Evolutionary conservation across 1,140 invertebrate genomes (phyloP), one percentile per base, ranked within the genome.

Genomic region (Drosophila tani): DNA sequence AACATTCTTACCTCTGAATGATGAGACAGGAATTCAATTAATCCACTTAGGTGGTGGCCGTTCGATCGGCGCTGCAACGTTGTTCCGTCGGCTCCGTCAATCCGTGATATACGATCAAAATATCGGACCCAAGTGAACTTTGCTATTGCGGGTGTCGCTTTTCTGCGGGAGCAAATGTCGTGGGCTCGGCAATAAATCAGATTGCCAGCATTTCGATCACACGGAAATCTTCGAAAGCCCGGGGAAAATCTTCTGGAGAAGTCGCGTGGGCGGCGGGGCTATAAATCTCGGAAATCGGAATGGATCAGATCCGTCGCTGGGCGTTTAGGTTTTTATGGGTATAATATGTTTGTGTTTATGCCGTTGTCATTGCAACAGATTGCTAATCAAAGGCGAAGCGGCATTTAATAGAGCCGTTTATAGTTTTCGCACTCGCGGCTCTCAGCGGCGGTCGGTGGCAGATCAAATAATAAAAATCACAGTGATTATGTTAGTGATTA

Each of bases 401-500:
- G 51, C 57, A 51, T 79, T 79, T 79, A 79, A 70, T 75, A 21
- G 66, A 68, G 75, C 65, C 66, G 66, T 70, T 70, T 63, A 79
- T 78, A 78, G 75, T 79, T 79, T 79, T 79, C 76, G 86, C 80
- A 88, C 75, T 75, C 74, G 69, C 73, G 53, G 12, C 40, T 53
- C 17, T 35, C 50, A 19, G 50, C 29, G 11, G 82, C 58, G 65
- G 24, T 38, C 17, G 29, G 47, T 57, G 43, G 56, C 50, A 63
- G 83, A 81, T 90, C 81, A 85, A 90, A 85, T 82, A 85, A 79
- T 88, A 76, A 91, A 85, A 90, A 90, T 90, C 85, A 85, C 85
- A 90, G 85, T 82, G 85, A 90, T 90, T 90, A 90, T 90, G 85
- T 91, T 91, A 90, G 85, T 90, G 85, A 90, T 90, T 90, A 90